phyloP scores from a whole-genome alignment of 2,797 vertebrate species.

The Sarcophilus harrisii region DNA sequence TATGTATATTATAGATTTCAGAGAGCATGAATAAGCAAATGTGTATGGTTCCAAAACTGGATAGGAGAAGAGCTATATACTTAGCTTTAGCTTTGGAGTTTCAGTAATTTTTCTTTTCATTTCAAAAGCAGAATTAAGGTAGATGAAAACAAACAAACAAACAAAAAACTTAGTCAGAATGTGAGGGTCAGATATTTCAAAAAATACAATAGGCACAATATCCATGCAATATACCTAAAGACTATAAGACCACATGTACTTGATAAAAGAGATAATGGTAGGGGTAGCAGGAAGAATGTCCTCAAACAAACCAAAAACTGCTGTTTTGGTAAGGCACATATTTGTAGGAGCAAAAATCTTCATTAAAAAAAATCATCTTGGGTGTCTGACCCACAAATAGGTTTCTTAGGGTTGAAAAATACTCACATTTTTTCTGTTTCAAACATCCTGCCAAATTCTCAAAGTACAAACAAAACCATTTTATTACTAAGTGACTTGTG shows the following conservation, averaged over 20 bases:
- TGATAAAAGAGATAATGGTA: background rate
- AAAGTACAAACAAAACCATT: background rate
- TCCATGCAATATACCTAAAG: background rate
- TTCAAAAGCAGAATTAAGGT: constrained; percentile 30
- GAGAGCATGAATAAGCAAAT: constrained; percentile 84
- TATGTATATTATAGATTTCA: constrained; percentile 57
- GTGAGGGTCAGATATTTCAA: background rate
- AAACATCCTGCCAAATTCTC: background rate
- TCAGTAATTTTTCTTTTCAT: constrained; percentile 10
- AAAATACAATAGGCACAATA: background rate
- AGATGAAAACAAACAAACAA: constrained; percentile 39
- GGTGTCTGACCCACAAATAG: constrained; percentile 1
- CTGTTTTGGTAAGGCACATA: constrained; percentile 41
- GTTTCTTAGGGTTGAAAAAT: constrained; percentile 28
- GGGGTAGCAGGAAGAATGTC: constrained; percentile 25
- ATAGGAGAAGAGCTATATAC: constrained; percentile 33
- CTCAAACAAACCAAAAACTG: constrained; percentile 59
- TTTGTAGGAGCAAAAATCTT: constrained; percentile 39
- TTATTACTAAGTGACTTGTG: background rate
- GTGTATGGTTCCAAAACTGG: constrained; percentile 53
- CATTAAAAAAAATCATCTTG: background rate
- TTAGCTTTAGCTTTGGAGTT: background rate
- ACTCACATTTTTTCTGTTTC: constrained; percentile 1
- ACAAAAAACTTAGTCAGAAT: constrained; percentile 42
- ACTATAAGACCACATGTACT: background rate